Percentiles rank a stretch among this genome's conserved stretches.
Conservation (phyloP, 2,113 vertebrate species). For the Zapus hudsonius region DNA sequence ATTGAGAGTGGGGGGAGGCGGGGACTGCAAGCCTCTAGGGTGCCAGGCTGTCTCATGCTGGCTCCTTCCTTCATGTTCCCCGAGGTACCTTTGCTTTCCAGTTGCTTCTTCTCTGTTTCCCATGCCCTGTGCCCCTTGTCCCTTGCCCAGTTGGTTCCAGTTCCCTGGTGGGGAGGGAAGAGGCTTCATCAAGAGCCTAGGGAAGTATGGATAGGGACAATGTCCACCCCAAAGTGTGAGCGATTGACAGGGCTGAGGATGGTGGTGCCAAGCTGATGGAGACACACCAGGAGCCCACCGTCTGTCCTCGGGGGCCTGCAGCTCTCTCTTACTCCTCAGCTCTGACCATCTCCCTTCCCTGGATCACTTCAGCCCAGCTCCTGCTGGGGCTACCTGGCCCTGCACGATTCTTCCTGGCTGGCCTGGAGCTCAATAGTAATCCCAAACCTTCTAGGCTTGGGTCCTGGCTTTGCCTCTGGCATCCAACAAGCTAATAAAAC, state of each 20-base stretch:
- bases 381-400: not conserved
- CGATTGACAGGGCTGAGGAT: not conserved
- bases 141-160: not conserved
- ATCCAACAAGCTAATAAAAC: not conserved
- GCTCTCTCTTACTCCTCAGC: not conserved
- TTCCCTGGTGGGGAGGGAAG: not conserved
- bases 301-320: not conserved
- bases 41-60: not conserved
- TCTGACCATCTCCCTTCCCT: not conserved
- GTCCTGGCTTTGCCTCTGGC: not conserved
- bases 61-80: not conserved
- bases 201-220: too few relatives aligned
- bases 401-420: not conserved
- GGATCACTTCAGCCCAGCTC: not conserved
- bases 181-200: not conserved
- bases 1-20: too few relatives aligned
- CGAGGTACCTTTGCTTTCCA: not conserved
- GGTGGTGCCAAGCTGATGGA: too few relatives aligned
- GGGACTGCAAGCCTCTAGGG: not conserved
- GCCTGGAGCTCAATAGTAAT: not conserved
- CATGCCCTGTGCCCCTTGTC: not conserved
- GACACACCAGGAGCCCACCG: too few relatives aligned
- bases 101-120: not conserved
- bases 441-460: not conserved
- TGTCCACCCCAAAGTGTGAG: accelerated